Evolutionary conservation across 2,888 invertebrate species (phyloP), one percentile per base, ranked within the genome.

Genomic region (Coelopa pilipes): DNA sequence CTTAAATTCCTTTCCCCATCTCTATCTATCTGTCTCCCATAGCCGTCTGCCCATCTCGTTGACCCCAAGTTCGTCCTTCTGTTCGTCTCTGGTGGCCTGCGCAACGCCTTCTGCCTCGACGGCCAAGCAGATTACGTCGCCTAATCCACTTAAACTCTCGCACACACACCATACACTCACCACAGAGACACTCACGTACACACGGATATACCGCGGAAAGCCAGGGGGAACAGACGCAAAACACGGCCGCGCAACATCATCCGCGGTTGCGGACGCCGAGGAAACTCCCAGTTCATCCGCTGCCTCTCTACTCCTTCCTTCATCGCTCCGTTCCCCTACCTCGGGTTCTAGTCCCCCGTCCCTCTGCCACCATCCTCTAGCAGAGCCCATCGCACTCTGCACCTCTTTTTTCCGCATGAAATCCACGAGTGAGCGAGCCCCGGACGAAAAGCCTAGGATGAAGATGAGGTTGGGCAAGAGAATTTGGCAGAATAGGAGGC

Each of bases 231-330:
- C 67, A 50, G 50, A 60, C 59, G 60, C 24, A 59, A 34, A 62
- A 70, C 50, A 62, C 62, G 19, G 34, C 62, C 50, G 19, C 63
- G 70, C 21, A 70, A 63, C 70, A 70, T 50, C 62, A 63, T 70
- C 34, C 70, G 70, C 50, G 70, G 70, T 70, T 70, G 60, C 13
- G 45, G 34, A 34, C 2, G 34, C 62, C 70, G 34, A 50, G 62
- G 45, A 70, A 70, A 62, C 59, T 49, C 49, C 21, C 21, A 49
- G 3, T 24, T 34, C 53, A 50, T 34, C 34, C 46, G 21, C 7
- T 53, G 24, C 50, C 21, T 46, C 12, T 50, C n/a, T 21, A 21
- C 49, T 47, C 13, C 7, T 66, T 45, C 17, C 10, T 13, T 13
- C 17, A 47, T 11, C 21, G 4, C 21, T 34, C 15, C 12, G 62